Evolutionary conservation across 1,140 invertebrate genomes (phyloP).

Genomic region (Drosophila kikkawai): DNA sequence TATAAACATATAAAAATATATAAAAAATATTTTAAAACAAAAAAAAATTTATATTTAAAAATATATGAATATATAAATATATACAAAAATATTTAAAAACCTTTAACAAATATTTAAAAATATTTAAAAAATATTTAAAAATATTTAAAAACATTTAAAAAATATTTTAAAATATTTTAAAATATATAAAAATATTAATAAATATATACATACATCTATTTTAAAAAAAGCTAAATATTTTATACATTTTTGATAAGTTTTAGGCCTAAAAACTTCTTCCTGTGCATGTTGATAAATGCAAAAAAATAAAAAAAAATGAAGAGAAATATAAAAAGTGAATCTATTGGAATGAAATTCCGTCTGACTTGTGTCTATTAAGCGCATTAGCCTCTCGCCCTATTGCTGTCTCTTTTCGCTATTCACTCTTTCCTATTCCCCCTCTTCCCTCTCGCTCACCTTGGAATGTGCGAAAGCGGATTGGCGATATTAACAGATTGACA

Average conservation of each 20-base stretch:
- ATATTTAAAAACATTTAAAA: too few relatives aligned
- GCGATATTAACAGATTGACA: conserved; percentile 43
- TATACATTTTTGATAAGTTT: too few relatives aligned
- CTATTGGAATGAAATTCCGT: conserved; percentile 16
- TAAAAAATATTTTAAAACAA: too few relatives aligned
- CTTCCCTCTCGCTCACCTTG: not conserved
- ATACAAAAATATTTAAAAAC: not conserved
- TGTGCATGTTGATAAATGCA: not conserved
- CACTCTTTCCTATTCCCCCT: not conserved
- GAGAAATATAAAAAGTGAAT: conserved; percentile 5
- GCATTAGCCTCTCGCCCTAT: conserved; percentile 23
- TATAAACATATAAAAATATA: too few relatives aligned
- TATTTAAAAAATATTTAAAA: too few relatives aligned
- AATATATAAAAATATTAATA: too few relatives aligned
- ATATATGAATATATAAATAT: not conserved
- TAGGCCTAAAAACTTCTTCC: not conserved
- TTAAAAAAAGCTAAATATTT: too few relatives aligned
- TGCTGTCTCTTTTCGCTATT: too few relatives aligned
- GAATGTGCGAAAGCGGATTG: conserved; percentile 24
- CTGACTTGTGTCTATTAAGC: conserved; percentile 51
- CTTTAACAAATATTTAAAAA: too few relatives aligned
- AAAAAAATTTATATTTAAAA: too few relatives aligned
- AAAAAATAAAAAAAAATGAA: not conserved
- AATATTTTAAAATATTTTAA: too few relatives aligned
- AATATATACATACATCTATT: too few relatives aligned